phyloP scores from a whole-genome alignment of 1,140 invertebrate genomes.

The Bombus superbus region DNA sequence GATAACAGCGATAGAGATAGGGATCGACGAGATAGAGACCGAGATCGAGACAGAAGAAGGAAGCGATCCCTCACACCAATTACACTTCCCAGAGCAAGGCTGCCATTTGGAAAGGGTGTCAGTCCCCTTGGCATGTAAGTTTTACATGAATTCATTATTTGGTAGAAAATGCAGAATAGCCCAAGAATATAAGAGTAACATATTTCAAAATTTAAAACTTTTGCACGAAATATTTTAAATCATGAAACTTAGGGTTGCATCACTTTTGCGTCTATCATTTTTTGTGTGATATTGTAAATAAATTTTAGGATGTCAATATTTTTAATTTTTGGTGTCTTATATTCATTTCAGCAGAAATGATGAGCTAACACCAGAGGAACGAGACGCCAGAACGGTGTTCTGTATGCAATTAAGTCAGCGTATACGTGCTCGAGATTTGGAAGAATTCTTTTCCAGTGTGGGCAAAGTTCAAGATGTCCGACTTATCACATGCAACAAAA shows the following conservation, averaged over 20 bases:
- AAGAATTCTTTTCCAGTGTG: conserved; percentile 99
- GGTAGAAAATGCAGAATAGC: neutral
- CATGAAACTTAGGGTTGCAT: neutral
- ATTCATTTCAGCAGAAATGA: conserved; percentile 77
- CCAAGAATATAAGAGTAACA: neutral
- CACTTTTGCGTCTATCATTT: neutral
- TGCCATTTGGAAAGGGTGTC: conserved; percentile 81
- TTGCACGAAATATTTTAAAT: too few species aligned
- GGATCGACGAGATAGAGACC: conserved; percentile 76
- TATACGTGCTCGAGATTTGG: conserved; percentile 97
- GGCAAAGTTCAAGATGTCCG: conserved; percentile 99
- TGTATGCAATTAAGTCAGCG: conserved; percentile 98
- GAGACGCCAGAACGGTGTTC: conserved; percentile 99
- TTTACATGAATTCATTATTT: neutral
- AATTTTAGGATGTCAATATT: neutral
- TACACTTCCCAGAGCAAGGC: conserved; percentile 79
- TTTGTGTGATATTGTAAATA: neutral
- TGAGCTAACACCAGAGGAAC: conserved; percentile 97
- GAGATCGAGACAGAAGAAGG: conserved; percentile 81
- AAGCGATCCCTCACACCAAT: conserved; percentile 82
- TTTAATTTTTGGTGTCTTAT: conserved; percentile 20
- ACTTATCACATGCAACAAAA: conserved; percentile 99
- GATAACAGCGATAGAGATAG: conserved; percentile 76
- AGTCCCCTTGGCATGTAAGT: conserved; percentile 81
- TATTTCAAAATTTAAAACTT: neutral